Base-by-base conservation (phyloP, 2,113 vertebrate species). In the Ariopsis seemanni region DNA sequence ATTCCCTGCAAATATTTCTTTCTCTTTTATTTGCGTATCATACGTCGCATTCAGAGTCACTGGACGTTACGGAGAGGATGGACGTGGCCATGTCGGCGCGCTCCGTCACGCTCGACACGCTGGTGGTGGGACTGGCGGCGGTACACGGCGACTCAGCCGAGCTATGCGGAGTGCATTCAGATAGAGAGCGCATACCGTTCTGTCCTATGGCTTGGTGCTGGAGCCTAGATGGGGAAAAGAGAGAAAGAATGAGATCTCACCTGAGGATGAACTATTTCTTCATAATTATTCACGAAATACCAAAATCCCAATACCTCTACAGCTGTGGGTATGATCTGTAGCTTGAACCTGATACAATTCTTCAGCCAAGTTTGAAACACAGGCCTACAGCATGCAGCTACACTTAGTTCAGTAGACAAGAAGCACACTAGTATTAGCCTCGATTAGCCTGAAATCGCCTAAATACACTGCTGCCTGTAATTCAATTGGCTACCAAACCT, bases 1-100 rank as follows among this genome's bases (percentile, higher is more conserved):
- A 95, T 95, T 95, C 94, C 95, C 95, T 95, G 94, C 93, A 94
- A 95, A 94, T 94, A 95, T 93, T 93, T 94, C 93, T 87, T 34
- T 87, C 22, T 87, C 22, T 87, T 52, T 82, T 96, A 95, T 95
- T 92, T 95, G 89, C 90, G 92, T 96, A 99, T 99, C 98, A 99
- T 99, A 98, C 97, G 95, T 99, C 98, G 96, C 98, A 99, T 96
- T 99, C 98, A 91, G 97, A 99, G 96, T 99, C 98, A 94, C 98
- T 99, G 95, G 98, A 99, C 93, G 98, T 99, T 95, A 99, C 97
- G 93, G 98, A 99, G 94, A 98, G 97, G 94, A 99, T 98, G 94
- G 97, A 99, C 89, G 98, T 98, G 94, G 97, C 97, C 84, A 97
- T 99, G 93, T 99, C 97, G 87, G 96, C 97, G 94, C 98, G 93